Evolutionary conservation across 1,140 invertebrate genomes (phyloP), one percentile per base, ranked within the genome.

Genomic region (Caenorhabditis tropicalis): DNA sequence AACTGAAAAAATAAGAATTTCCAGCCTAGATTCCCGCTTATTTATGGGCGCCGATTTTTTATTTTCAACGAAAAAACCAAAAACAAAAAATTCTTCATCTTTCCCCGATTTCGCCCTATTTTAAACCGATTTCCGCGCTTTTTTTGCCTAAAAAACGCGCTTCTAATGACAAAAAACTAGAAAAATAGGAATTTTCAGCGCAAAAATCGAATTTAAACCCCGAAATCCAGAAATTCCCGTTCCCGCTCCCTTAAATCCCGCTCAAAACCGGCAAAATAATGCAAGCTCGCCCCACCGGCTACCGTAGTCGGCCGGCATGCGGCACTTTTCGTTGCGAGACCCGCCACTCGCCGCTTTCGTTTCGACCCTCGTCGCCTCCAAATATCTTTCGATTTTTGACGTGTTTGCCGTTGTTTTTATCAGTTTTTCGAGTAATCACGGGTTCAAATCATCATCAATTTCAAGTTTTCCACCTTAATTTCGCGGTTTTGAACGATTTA

Each of bases 371-470:
- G 46, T 81, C 31, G 79, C 79, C 33, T 81, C 46, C 79, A 51
- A 81, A 81, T 36, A 53, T 81, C 79, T 51, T 39, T 56, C 79
- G 48, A 81, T 53, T 74, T 74, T 74, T 74, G 65, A 43, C 36
- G 43, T 74, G 65, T 43, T 74, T 74, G 65, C 65, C 27, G 36
- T 36, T 74, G 65, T 74, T 74, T 74, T 74, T 74, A 74, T 74
- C 65, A 74, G 33, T 24, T 74, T 74, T 43, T 46, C 27, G 29
- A 58, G 81, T 60, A 58, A 60, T 82, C 48, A 82, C 53, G 81
- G 5, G n/a, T 33, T 5, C 0, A 43, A 58, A 39, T 53, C 27
- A 74, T 31, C 27, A 82, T 83, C 36, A 46, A 83, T 82, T 79
- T n/a, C n/a, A n/a, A n/a, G n/a, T n/a, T n/a, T n/a, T n/a, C n/a